Conservation (phyloP, 2,888 invertebrate genomes). For the Sisyra nigra region DNA sequence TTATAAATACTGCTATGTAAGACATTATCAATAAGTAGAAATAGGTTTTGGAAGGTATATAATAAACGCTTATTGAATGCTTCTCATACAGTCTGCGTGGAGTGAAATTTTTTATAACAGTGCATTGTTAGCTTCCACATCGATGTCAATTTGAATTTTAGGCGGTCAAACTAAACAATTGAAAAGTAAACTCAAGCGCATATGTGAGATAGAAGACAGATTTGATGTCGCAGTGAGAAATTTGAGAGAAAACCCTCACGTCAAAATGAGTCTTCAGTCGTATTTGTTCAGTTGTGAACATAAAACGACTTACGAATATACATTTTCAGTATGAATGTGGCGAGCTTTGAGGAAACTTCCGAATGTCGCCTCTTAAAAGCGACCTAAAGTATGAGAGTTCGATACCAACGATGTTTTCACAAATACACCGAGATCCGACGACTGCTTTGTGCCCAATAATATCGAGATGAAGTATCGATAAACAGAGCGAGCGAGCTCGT, state of each 20-base stretch:
- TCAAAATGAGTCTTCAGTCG: slow-evolving; percentile 3
- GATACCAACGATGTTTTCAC: background rate
- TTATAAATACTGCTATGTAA: too few species aligned
- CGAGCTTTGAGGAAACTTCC: slow-evolving; percentile 4
- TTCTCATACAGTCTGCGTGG: too few species aligned
- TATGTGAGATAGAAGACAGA: slow-evolving; percentile 1
- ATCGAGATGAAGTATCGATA: background rate
- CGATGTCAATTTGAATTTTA: background rate
- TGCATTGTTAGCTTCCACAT: too few species aligned
- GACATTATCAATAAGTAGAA: too few species aligned
- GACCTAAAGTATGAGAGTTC: background rate
- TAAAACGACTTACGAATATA: slow-evolving; percentile 4
- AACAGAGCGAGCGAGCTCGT: background rate
- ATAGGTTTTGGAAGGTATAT: too few species aligned
- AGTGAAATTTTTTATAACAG: too few species aligned
- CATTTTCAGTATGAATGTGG: slow-evolving; percentile 4
- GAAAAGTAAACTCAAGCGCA: slow-evolving; percentile 1
- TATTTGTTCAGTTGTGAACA: slow-evolving; percentile 3
- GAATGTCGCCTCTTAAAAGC: slow-evolving; percentile 1
- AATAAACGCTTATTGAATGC: too few species aligned
- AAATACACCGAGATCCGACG: background rate
- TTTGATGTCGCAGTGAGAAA: slow-evolving; percentile 1
- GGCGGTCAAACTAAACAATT: slow-evolving; percentile 4
- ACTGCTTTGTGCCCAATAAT: background rate
- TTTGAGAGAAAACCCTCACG: background rate